phyloP scores from a whole-genome alignment of 2,888 invertebrate genomes.

The Sinohyriopsis cumingii region DNA sequence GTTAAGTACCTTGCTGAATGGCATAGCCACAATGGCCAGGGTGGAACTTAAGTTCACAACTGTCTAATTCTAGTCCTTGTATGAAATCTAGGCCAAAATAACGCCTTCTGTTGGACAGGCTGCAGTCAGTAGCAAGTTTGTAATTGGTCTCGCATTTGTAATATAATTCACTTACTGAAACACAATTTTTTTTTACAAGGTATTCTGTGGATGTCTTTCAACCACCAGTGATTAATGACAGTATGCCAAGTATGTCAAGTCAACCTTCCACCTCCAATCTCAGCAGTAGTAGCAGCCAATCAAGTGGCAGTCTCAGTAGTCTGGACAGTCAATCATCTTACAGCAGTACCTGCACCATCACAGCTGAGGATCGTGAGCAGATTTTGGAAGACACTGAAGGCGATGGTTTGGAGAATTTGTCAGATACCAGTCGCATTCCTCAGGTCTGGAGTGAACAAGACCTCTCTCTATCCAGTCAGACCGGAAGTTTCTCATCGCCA shows the following conservation, averaged over 20 bases:
- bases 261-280: conserved; percentile 50
- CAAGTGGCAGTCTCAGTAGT: conserved; percentile 61
- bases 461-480: neutral
- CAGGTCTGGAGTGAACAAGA: conserved; percentile 8
- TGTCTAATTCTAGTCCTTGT: no score
- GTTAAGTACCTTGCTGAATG: no score
- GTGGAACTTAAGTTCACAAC: no score
- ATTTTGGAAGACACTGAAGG: conserved; percentile 19
- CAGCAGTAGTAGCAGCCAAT: conserved; percentile 60
- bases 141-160: no score
- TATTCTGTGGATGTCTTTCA: conserved; percentile 73
- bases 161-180: neutral
- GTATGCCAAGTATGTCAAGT: conserved; percentile 37
- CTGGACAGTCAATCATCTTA: conserved; percentile 64
- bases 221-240: conserved; percentile 65
- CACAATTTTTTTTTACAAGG: conserved; percentile 38
- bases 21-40: no score
- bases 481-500: conserved; percentile 8
- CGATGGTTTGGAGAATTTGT: neutral
- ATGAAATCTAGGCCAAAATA: no score
- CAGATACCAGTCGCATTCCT: conserved; percentile 11
- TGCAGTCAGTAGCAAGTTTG: no score
- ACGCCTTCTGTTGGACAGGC: no score
- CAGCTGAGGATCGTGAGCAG: conserved; percentile 46
- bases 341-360: conserved; percentile 62